These are phyloP conservation scores for Drosophila rubida DNA, from an alignment of 2,888 invertebrate genomes.

Conservation along the genomic window DNA sequence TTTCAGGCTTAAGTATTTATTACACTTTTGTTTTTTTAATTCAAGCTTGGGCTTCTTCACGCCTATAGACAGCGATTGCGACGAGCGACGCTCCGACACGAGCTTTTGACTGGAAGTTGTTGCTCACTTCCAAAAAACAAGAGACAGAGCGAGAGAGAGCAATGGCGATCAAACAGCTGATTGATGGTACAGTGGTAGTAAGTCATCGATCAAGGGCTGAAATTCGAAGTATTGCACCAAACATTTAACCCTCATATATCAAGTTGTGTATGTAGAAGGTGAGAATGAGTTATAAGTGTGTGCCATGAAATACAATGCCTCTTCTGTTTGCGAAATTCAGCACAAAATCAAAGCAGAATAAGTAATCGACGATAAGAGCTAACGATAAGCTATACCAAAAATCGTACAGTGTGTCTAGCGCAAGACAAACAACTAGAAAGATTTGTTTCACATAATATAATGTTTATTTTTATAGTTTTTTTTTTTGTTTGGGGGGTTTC, in stretches of 20 bases:
- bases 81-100: conserved; percentile 3
- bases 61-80: conserved; percentile 6
- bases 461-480: conserved; percentile 58
- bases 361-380: conserved; percentile 17
- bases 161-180: conserved; percentile 54
- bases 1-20: conserved; percentile 3
- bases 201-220: not conserved
- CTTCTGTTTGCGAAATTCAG: not conserved
- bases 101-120: conserved; percentile 47
- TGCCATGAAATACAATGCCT: too few species aligned
- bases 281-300: too few species aligned
- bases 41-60: conserved; percentile 37
- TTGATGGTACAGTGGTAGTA: conserved; percentile 29
- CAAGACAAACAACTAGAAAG: not conserved
- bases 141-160: conserved; percentile 17
- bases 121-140: not conserved
- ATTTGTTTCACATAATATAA: conserved; percentile 49
- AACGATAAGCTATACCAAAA: conserved; percentile 14
- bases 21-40: conserved; percentile 26
- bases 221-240: not conserved
- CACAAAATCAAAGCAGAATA: not conserved
- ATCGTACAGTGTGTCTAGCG: conserved; percentile 1
- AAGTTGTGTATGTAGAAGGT: not conserved
- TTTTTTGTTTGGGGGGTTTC: conserved; percentile 25
- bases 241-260: not conserved